phyloP scores from a whole-genome alignment of 2,797 vertebrate species.

The Dromococcyx pavoninus region DNA sequence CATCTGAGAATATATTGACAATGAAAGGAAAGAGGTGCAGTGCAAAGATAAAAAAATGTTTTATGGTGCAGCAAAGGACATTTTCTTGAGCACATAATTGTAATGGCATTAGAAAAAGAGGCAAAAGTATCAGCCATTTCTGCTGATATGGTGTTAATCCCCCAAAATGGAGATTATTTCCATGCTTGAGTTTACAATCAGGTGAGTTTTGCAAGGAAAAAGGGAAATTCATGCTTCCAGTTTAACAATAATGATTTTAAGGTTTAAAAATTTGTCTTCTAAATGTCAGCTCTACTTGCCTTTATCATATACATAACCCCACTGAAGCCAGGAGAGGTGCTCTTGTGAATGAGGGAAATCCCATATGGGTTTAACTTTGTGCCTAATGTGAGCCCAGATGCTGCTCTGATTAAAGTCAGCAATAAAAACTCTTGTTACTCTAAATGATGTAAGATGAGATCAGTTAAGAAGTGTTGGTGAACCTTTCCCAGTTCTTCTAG shows the following conservation, averaged over 20 bases:
- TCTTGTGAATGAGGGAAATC: background rate
- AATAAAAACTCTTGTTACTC: background rate
- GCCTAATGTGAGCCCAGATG: background rate
- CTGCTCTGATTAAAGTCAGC: slow-evolving; percentile 7
- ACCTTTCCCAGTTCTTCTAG: background rate
- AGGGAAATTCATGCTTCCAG: background rate
- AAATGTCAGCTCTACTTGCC: background rate
- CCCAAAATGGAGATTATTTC: background rate
- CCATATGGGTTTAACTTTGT: background rate
- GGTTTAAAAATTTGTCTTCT: slow-evolving; percentile 31
- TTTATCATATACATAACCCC: background rate
- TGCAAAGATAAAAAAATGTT: background rate
- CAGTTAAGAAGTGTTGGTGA: background rate
- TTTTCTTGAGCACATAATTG: background rate
- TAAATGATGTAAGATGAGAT: background rate
- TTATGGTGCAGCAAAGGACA: background rate
- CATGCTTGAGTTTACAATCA: background rate
- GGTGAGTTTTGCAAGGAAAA: background rate
- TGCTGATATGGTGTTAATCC: background rate
- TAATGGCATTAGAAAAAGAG: background rate
- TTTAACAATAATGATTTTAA: background rate
- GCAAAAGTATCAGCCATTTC: background rate
- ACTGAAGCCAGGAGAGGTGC: background rate
- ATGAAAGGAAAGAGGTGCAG: background rate
- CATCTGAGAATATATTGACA: background rate